Percentiles rank a stretch among this genome's conserved stretches.
Evolutionary conservation across 1,140 invertebrate genomes (phyloP).

Genomic region (Octopus sinensis): DNA sequence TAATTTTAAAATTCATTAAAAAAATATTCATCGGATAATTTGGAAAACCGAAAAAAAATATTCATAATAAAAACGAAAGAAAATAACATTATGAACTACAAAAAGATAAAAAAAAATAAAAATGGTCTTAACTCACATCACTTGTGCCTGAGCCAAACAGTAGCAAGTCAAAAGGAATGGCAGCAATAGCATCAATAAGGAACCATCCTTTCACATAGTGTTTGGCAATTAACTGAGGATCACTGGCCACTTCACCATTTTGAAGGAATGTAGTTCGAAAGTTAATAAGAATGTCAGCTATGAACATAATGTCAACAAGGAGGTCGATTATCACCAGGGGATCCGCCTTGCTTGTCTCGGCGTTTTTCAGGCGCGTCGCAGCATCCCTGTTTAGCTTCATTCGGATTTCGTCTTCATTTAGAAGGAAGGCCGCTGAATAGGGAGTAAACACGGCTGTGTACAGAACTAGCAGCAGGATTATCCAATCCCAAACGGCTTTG

Average conservation of each 20-base stretch:
- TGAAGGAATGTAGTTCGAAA: constrained; percentile 58
- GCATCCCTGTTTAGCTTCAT: constrained; percentile 51
- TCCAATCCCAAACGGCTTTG: constrained; percentile 99
- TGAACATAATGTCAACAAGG: constrained; percentile 58
- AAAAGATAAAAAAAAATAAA: not conserved
- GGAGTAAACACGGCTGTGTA: constrained; percentile 99
- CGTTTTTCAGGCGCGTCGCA: constrained; percentile 36
- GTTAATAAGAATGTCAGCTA: constrained; percentile 58
- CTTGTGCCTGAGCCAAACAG: constrained; percentile 57
- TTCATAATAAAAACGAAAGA: no score
- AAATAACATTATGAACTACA: no score
- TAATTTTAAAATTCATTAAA: no score
- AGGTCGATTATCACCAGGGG: constrained; percentile 57
- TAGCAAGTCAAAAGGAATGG: constrained; percentile 57
- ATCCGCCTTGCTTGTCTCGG: constrained; percentile 41
- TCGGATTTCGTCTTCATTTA: constrained; percentile 70
- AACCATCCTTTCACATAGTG: constrained; percentile 59
- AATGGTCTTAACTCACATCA: constrained; percentile 46
- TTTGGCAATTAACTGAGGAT: constrained; percentile 55
- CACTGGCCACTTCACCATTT: constrained; percentile 54
- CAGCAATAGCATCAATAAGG: constrained; percentile 56
- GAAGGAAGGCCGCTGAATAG: constrained; percentile 94
- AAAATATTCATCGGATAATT: no score
- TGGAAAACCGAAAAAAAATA: no score
- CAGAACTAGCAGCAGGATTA: constrained; percentile 92